Evolutionary conservation across 2,888 invertebrate genomes (phyloP).

Genomic region (Lepidonotus clava): DNA sequence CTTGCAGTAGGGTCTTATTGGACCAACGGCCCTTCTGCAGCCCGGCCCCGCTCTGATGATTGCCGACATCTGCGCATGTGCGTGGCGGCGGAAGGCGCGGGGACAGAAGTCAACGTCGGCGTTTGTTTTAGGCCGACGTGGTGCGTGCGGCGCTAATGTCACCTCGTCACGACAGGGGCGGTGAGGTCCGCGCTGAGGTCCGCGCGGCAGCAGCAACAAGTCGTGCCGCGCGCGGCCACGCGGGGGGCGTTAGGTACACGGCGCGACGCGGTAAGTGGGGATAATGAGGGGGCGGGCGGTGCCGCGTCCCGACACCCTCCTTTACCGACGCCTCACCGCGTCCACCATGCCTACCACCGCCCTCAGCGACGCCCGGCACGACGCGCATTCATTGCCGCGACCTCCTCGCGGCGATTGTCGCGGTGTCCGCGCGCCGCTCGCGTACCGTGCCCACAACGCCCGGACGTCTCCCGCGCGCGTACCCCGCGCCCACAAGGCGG

Average conservation of each 20-base stretch:
- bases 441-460: no score
- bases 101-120: conserved; percentile 6
- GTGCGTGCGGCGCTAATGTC: not conserved
- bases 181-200: not conserved
- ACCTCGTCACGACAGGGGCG: not conserved
- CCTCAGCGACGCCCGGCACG: no score
- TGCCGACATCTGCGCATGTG: not conserved
- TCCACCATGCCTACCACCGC: not conserved
- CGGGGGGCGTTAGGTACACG: no score
- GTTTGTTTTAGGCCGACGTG: conserved; percentile 27
- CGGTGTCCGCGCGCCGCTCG: no score
- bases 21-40: no score
- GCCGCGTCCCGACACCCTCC: not conserved
- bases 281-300: not conserved
- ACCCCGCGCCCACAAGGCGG: no score
- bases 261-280: not conserved
- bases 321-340: not conserved
- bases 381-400: no score
- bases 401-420: no score
- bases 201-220: not conserved
- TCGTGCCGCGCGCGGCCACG: not conserved
- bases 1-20: no score
- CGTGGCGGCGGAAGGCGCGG: not conserved
- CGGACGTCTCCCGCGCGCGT: no score
- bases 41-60: no score